Base-by-base conservation (phyloP, 1,140 invertebrate genomes). In the Drosophila ananassae region DNA sequence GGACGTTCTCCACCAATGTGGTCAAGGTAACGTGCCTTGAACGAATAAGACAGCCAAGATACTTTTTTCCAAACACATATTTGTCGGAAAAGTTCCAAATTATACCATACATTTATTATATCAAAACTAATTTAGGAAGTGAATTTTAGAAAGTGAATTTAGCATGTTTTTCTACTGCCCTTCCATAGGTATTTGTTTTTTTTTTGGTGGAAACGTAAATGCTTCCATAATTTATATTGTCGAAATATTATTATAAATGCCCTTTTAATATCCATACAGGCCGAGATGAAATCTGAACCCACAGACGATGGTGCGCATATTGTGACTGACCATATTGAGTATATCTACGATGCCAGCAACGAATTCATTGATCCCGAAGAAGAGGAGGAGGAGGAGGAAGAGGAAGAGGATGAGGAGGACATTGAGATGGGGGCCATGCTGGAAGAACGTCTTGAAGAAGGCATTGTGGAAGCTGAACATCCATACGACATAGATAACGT, bases 351-450 rank as follows among this genome's bases (percentile, higher is more conserved):
- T 10, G 61, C 83, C 21, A 69, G 56, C 22, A 75, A 75, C 22
- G 90, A 91, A 50, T 91, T 77, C 34, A 91, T 91, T 24, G 78
- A 91, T 48, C 53, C 72, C 24, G 63, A 87, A 41, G 83, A 90
- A n/a, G 83, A 64, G 28, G 63, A 89, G 46, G 83, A 90, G 13
- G 85, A 87, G 34, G 34, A 37, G 34, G 34, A 37, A 3, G 34
- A 37, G 34, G 34, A 37, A n/a, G 34, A 37, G 5, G 41, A 44
- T 2, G 41, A 21, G 13, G n/a, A 44, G 41, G 41, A 44, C 28
- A 77, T 90, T n/a, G 77, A 85, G 56, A 67, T 91, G 25, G 79
- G 76, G 21, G 53, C 81, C 13, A 81, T 90, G 48, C 39, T 83
- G 13, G 90, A 91, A 25, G 74, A 77, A 25, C 71, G 69, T 6